phyloP scores from a whole-genome alignment of 2,113 vertebrate species.

The Cinclus cinclus region DNA sequence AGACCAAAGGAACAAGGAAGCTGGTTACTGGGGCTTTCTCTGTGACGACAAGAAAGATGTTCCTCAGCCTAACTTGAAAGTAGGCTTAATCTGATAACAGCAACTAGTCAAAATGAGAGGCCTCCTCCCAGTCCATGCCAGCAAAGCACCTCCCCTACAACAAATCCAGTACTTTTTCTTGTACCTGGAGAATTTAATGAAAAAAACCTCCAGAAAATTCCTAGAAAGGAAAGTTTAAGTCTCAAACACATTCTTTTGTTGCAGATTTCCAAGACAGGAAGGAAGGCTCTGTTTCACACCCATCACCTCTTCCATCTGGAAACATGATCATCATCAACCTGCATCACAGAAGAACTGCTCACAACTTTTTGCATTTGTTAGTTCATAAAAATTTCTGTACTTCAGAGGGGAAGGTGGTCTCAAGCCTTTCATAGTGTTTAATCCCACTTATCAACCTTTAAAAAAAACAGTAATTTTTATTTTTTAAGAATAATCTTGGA shows the following conservation, averaged over 20 bases:
- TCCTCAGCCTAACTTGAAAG: rapidly evolving
- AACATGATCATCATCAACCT: not conserved
- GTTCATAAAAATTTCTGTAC: not conserved
- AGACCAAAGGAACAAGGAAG: not conserved
- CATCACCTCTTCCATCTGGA: not conserved
- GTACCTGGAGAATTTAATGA: rapidly evolving
- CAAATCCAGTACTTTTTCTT: not conserved
- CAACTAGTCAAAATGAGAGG: not conserved
- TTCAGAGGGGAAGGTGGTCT: not conserved
- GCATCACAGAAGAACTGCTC: not conserved
- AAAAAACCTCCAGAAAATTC: not conserved
- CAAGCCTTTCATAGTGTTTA: not conserved
- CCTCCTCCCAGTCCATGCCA: not conserved
- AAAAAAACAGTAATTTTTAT: not conserved
- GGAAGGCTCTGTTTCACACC: not conserved
- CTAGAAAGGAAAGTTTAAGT: not conserved
- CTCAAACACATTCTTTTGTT: not conserved
- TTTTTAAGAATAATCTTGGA: not conserved
- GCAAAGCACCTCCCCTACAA: not conserved
- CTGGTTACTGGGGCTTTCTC: not conserved
- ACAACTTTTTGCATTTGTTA: not conserved
- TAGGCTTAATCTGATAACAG: not conserved
- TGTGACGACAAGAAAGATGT: not conserved
- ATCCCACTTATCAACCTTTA: not conserved
- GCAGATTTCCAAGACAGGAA: not conserved